Evolutionary conservation across 64 coral and sea anemone genomes (phyloP).

Genomic region (Stichodactyla mertensii): DNA sequence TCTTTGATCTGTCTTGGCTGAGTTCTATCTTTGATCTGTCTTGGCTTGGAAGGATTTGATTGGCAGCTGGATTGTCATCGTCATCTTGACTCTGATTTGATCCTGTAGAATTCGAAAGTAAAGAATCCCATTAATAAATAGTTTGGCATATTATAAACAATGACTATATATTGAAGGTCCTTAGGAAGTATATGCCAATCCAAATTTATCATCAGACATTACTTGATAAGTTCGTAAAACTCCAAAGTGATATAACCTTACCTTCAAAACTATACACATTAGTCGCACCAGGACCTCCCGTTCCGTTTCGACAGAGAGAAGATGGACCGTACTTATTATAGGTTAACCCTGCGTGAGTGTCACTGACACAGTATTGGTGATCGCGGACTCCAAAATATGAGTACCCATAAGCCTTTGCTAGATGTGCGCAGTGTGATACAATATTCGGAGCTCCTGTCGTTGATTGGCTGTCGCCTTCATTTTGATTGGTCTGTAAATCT

Average conservation of each 20-base stretch:
- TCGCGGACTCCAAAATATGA: conserved; percentile 68
- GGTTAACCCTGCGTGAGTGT: conserved; percentile 50
- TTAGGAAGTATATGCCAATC: too few species aligned
- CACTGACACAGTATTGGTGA: conserved; percentile 49
- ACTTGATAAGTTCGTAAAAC: not conserved
- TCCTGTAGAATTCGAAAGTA: not conserved
- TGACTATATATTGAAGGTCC: too few species aligned
- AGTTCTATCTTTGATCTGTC: not conserved
- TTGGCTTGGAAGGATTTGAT: not conserved
- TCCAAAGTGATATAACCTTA: not conserved
- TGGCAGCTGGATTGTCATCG: not conserved
- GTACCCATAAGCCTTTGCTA: conserved; percentile 20
- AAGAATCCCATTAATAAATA: not conserved
- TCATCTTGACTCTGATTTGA: not conserved
- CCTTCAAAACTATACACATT: conserved; percentile 77
- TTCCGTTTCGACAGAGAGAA: conserved; percentile 49
- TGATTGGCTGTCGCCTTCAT: not conserved
- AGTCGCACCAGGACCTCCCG: conserved; percentile 44
- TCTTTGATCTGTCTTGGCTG: not conserved
- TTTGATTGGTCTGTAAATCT: not conserved
- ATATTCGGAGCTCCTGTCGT: not conserved
- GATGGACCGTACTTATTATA: conserved; percentile 65
- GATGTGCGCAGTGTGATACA: conserved; percentile 17
- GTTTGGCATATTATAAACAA: too few species aligned
- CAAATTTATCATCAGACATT: not conserved